Base-by-base conservation (phyloP, 2,888 invertebrate genomes). In the Sminthurides aquaticus region DNA sequence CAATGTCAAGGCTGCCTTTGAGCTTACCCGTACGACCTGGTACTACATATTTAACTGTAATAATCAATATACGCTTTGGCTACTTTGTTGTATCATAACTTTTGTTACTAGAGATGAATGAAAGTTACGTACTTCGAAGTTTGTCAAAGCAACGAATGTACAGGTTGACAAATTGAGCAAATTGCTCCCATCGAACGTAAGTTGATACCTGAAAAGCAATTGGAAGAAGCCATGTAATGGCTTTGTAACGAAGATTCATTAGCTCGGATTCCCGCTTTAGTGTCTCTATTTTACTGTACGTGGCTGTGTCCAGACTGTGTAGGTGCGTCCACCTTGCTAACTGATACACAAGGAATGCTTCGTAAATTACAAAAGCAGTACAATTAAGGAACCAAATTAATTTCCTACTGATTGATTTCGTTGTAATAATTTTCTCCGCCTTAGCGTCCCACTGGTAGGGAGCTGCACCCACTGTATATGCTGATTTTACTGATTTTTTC, bases 111-210 rank as follows among this genome's bases (percentile, higher is more conserved):
- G n/a, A n/a, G n/a, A n/a, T n/a, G n/a, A n/a, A n/a, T n/a, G n/a
- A n/a, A n/a, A n/a, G n/a, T n/a, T n/a, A n/a, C n/a, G n/a, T 43
- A 58, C 58, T 48, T 58, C 24, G 34, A 22, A 58, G 20, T 20
- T 43, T 2, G 1, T 58, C 58, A 48, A 22, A 58, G 22, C n/a
- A 58, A 15, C 43, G 43, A 2, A 58, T 58, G 48, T 58, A 58
- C 1, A 34, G 25, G 24, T 58, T 58, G 43, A 58, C 58, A 58
- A 55, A 55, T 25, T 55, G 55, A 3, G 55, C 22, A 2, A 20
- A 55, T 20, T 55, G 55, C 25, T 55, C 55, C 55, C 55, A 55
- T 25, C 55, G 20, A 25, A 55, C 55, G 57, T 29, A 22, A 5
- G 60, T 49, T 20, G 49, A 48, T 1, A 60, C 18, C 49, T 49